These are phyloP conservation scores for Zaprionus davidi DNA, from an alignment of 1,140 invertebrate species.

Conservation along the genomic window DNA sequence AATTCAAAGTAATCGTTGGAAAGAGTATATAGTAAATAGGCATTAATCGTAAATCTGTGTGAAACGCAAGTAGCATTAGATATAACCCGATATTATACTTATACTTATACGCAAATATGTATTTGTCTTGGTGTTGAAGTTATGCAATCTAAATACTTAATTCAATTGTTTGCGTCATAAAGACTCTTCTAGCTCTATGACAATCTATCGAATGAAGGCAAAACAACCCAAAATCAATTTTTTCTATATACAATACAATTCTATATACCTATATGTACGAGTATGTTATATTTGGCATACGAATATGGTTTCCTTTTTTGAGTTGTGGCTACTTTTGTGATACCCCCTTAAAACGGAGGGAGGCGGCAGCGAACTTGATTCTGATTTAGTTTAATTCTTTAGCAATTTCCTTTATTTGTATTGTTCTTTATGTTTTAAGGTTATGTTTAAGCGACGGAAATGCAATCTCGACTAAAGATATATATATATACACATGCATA, in stretches of 20 bases:
- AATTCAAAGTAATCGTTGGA: constrained; percentile 24
- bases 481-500: constrained; percentile 22
- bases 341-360: constrained; percentile 38
- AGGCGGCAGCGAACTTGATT: constrained; percentile 58
- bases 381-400: constrained; percentile 68
- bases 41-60: constrained; percentile 24
- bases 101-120: constrained; percentile 12
- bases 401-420: constrained; percentile 41
- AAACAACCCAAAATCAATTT: constrained; percentile 35
- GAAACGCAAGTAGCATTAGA: constrained; percentile 49
- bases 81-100: background rate
- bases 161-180: constrained; percentile 47
- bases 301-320: constrained; percentile 38
- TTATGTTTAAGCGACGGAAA: constrained; percentile 32
- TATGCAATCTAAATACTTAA: constrained; percentile 29
- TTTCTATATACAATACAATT: constrained; percentile 17
- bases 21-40: constrained; percentile 32
- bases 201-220: constrained; percentile 56
- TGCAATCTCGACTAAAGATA: constrained; percentile 45
- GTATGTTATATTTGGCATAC: constrained; percentile 1
- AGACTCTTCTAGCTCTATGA: constrained; percentile 67
- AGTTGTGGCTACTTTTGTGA: constrained; percentile 76
- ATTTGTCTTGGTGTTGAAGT: constrained; percentile 34
- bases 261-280: constrained; percentile 7
- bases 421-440: constrained; percentile 25